A percentile compares a stretch with the other conserved stretches of the same genome.
These are phyloP conservation scores for Oncorhynchus mykiss DNA, from an alignment of 2,113 vertebrate genomes.

Conservation along the genomic window DNA sequence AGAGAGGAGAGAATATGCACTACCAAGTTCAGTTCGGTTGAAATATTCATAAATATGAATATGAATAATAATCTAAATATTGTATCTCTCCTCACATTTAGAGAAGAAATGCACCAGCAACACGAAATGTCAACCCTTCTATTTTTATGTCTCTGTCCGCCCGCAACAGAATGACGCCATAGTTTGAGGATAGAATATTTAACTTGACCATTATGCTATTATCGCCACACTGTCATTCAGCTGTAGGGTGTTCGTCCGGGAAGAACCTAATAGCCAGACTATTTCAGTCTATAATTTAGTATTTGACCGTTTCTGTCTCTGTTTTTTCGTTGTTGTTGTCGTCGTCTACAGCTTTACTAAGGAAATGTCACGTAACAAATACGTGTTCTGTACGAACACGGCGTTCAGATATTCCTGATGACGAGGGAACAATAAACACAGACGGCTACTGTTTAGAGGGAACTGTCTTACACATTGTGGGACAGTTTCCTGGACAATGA, in stretches of 20 bases:
- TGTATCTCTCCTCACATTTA: too few relatives aligned
- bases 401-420: background rate
- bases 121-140: background rate
- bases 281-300: slow-evolving; percentile 32
- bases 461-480: background rate
- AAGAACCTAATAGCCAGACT: slow-evolving; percentile 20
- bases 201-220: slow-evolving; percentile 54
- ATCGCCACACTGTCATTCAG: slow-evolving; percentile 27
- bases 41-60: background rate
- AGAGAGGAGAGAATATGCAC: too few relatives aligned
- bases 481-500: background rate
- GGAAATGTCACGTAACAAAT: background rate
- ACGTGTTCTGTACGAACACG: background rate
- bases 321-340: slow-evolving; percentile 12
- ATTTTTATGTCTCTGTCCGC: background rate
- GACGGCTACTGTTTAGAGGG: background rate
- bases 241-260: slow-evolving; percentile 20
- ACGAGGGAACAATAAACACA: background rate
- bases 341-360: background rate
- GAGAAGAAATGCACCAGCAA: background rate
- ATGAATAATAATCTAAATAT: background rate
- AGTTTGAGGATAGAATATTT: slow-evolving; percentile 37
- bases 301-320: slow-evolving; percentile 36
- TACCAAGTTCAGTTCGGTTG: background rate
- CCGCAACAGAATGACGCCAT: slow-evolving; percentile 49